Evolutionary conservation across 2,113 vertebrate genomes (phyloP), one percentile per base, ranked within the genome.

Genomic region (Limanda limanda): DNA sequence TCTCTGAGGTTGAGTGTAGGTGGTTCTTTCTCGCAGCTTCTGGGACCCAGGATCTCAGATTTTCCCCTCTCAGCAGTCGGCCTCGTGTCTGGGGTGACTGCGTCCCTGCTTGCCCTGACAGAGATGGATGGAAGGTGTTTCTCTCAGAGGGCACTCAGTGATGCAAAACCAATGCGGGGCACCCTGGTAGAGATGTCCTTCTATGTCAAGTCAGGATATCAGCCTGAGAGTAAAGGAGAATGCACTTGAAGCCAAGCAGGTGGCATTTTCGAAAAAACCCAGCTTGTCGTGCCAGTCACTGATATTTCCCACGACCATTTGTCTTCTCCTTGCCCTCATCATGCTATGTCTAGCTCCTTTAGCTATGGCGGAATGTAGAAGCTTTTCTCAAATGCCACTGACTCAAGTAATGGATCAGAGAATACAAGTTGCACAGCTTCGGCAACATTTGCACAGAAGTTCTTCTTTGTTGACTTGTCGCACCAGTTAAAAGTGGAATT

Each of bases 121-220:
- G 60, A 74, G 81, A 86, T 78, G 61, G 66, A 86, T 83, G 74
- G 56, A 48, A 23, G 23, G 5, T 48, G 7, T 68, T 68, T 76
- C 15, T 76, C 40, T 35, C 61, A 55, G 21, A 63, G 73, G 68
- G 47, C 52, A 64, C 56, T 54, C 27, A 40, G 40, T 48, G 64
- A 66, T 81, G 69, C 48, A 57, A 55, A 35, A 66, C 59, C 47
- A 74, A 24, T 31, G 42, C 68, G 35, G 25, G 57, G 8, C 31
- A n/a, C 11, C 4, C 35, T 71, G 59, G 61, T 64, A 18, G 42
- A 84, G 56, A 68, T 37, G 27, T 71, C 45, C 23, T 42, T 48
- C 45, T 66, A 21, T 67, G 55, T 75, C 55, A n/a, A 21, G n/a
- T 55, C 14, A 47, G 71, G 66, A 14, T 58, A 52, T 69, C 12